Evolutionary conservation across 2,888 invertebrate species (phyloP), one percentile per base, ranked within the genome.

Genomic region (Rhaphigaster nebulosa): DNA sequence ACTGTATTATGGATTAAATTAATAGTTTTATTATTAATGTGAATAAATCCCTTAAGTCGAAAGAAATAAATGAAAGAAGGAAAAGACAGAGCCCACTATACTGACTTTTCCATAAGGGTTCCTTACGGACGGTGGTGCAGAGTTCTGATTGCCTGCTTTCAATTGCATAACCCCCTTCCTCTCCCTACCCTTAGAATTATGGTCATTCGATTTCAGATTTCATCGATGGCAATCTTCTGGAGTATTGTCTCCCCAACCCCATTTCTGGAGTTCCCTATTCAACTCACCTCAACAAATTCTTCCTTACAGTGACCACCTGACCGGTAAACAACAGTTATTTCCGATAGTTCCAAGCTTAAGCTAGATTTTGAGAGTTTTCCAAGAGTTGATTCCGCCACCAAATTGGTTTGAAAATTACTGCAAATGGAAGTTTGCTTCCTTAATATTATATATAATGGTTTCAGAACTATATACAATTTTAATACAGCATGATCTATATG

Each of bases 161-260:
- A 84, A 84, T 84, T 84, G 84, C 84, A 84, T 84, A 84, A 84
- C 84, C 84, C 45, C 76, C 26, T 10, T 10, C 60, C 10, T n/a
- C 1, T n/a, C 8, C 8, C 29, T 15, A n/a, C n/a, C 45, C 84
- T 84, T n/a, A 45, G 84, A 84, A 84, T 84, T 84, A 84, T 84
- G 84, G 84, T 84, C 84, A 84, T 84, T 84, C 84, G 84, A 84
- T 84, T 84, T 84, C 45, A 50, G 45, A 84, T 84, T 84, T 84
- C 84, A 84, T 84, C 45, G 84, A 84, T 84, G 84, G 41, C 84
- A 84, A 84, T 84, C 45, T 50, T 50, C 45, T 84, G 45, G 84
- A 41, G 45, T 50, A 84, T 84, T 84, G 84, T 84, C 84, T 84
- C 84, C n/a, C 45, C n/a, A 50, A 41, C 45, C 84, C 84, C 84